A percentile compares a stretch with the other conserved stretches of the same genome.
phyloP scores from a whole-genome alignment of 2,888 invertebrate species.

The Reticulitermes lucifugus region DNA sequence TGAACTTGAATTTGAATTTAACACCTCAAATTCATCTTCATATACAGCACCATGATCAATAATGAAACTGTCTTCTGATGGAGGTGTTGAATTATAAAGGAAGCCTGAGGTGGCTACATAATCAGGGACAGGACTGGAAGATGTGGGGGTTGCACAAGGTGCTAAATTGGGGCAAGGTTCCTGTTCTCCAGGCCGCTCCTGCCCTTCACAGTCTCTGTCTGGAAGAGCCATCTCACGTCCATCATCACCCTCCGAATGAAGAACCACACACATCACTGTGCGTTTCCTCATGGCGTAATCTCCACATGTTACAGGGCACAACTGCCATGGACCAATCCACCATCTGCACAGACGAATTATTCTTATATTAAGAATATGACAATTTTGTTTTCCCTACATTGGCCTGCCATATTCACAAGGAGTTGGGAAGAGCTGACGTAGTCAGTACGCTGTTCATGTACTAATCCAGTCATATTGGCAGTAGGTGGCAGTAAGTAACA shows the following conservation, averaged over 20 bases:
- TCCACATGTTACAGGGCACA: constrained; percentile 79
- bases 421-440: too few species aligned
- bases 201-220: constrained; percentile 77
- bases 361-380: too few species aligned
- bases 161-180: constrained; percentile 73
- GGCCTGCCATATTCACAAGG: too few species aligned
- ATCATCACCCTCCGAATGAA: constrained; percentile 56
- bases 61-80: neutral
- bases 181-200: constrained; percentile 74
- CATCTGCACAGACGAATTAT: constrained; percentile 65
- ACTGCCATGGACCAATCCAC: constrained; percentile 91
- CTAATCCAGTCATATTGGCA: neutral
- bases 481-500: neutral
- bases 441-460: too few species aligned
- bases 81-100: neutral
- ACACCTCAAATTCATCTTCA: neutral
- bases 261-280: constrained; percentile 75
- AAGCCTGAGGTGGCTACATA: neutral
- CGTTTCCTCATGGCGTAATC: constrained; percentile 67
- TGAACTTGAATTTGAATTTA: constrained; percentile 11
- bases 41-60: neutral
- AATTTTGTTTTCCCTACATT: too few species aligned
- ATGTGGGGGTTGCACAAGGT: constrained; percentile 59
- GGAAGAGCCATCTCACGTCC: constrained; percentile 80
- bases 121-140: constrained; percentile 7